A percentile compares a stretch with the other conserved stretches of the same genome.
Evolutionary conservation across 2,888 invertebrate species (phyloP).

Genomic region (Leptarthrus brevirostris): DNA sequence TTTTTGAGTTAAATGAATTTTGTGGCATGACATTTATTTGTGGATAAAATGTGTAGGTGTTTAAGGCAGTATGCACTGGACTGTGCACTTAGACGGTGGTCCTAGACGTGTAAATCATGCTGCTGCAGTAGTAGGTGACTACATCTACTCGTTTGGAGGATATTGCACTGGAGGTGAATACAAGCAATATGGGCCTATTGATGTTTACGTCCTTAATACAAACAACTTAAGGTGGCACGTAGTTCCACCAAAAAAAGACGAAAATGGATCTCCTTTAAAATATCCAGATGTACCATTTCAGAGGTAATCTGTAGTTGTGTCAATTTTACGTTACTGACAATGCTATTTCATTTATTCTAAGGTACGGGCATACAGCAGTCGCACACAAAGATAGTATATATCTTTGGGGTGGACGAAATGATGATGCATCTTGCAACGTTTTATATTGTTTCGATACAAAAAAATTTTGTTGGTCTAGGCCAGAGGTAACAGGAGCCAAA

Average conservation of each 20-base stretch:
- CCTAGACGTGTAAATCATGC: conserved; percentile 92
- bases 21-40: no score
- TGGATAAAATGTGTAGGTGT: no score
- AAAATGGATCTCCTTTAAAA: conserved; percentile 65
- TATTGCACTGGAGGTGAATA: conserved; percentile 86
- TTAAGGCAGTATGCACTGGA: conserved; percentile 80
- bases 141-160: conserved; percentile 91
- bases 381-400: conserved; percentile 78
- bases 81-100: conserved; percentile 87
- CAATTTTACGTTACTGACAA: no score
- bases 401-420: conserved; percentile 94
- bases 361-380: conserved; percentile 92
- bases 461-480: conserved; percentile 76
- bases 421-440: conserved; percentile 78
- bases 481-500: conserved; percentile 74
- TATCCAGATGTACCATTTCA: conserved; percentile 78
- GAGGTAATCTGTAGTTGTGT: conserved; percentile 59
- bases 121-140: conserved; percentile 82
- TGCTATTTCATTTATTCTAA: conserved; percentile 34
- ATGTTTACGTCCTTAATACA: conserved; percentile 86
- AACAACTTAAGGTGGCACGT: conserved; percentile 73
- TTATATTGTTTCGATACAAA: conserved; percentile 85
- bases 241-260: conserved; percentile 69
- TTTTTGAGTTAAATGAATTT: no score
- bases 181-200: conserved; percentile 80